Evolutionary conservation across 1,140 invertebrate species (phyloP).

Genomic region (Drosophila paulistorum): DNA sequence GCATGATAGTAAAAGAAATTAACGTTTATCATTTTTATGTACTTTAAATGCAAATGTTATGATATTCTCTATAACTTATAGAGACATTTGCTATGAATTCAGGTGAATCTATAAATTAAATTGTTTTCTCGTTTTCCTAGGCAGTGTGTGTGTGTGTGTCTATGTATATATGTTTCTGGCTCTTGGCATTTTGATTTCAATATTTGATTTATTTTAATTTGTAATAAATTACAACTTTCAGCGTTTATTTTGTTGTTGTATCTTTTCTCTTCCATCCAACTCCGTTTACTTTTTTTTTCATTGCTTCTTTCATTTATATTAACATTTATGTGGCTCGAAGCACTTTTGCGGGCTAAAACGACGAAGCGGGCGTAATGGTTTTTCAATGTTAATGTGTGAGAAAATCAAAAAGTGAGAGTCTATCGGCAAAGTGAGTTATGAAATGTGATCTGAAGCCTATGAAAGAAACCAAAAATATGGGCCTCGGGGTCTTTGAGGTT

Average conservation of each 20-base stretch:
- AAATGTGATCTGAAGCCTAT: conserved; percentile 40
- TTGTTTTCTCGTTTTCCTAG: conserved; percentile 7
- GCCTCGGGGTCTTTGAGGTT: neutral
- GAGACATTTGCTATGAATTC: conserved; percentile 31
- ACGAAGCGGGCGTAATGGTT: conserved; percentile 46
- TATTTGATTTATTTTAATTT: conserved; percentile 64
- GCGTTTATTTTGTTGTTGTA: conserved; percentile 26
- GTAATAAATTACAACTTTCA: conserved; percentile 63
- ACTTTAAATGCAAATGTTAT: conserved; percentile 52
- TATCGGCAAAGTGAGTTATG: conserved; percentile 58
- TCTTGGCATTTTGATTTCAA: conserved; percentile 34
- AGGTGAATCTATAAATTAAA: conserved; percentile 18
- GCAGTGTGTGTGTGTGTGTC: conserved; percentile 10
- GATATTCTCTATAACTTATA: conserved; percentile 27
- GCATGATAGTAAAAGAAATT: conserved; percentile 42
- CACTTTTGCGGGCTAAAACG: conserved; percentile 23
- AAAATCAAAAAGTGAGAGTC: conserved; percentile 54
- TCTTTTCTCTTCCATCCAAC: neutral
- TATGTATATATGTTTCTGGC: conserved; percentile 1
- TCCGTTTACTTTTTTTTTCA: neutral
- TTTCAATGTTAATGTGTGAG: conserved; percentile 57
- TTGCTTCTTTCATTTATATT: neutral
- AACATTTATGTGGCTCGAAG: conserved; percentile 32
- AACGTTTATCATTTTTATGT: conserved; percentile 58
- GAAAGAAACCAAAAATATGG: conserved; percentile 33